Conservation (phyloP, 2,797 vertebrate genomes). For the Betta splendens region DNA sequence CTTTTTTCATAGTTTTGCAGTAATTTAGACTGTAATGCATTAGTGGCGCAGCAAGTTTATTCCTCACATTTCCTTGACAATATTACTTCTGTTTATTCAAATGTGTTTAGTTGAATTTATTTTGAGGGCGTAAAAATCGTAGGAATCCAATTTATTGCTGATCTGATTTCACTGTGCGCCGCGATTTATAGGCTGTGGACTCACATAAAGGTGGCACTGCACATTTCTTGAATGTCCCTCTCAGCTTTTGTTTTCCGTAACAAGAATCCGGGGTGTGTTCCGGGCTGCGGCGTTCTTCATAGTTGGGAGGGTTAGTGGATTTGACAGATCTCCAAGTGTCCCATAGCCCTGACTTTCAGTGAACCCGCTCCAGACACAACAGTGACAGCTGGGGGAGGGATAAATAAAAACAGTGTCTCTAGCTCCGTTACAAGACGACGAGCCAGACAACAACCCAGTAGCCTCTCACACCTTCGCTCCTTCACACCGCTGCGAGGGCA, state of each 20-base stretch:
- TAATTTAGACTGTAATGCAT: too few relatives aligned
- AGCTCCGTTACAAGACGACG: slow-evolving; percentile 72
- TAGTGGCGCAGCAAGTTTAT: too few relatives aligned
- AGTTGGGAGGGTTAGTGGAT: slow-evolving; percentile 83
- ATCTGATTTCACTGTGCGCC: neutral
- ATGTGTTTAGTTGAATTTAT: too few relatives aligned
- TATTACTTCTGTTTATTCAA: too few relatives aligned
- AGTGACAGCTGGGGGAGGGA: slow-evolving; percentile 89
- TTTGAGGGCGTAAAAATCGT: neutral
- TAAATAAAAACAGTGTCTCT: slow-evolving; percentile 93
- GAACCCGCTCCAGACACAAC: slow-evolving; percentile 93
- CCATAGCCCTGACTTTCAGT: slow-evolving; percentile 76
- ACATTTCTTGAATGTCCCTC: slow-evolving; percentile 64
- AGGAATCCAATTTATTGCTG: neutral
- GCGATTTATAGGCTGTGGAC: slow-evolving; percentile 16
- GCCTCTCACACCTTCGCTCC: slow-evolving; percentile 65
- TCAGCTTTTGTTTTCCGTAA: slow-evolving; percentile 80
- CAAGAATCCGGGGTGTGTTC: slow-evolving; percentile 79
- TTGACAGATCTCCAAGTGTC: slow-evolving; percentile 86
- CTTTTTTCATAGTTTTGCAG: too few relatives aligned
- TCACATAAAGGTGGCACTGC: slow-evolving; percentile 40
- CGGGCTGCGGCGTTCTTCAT: slow-evolving; percentile 74
- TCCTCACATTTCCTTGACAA: too few relatives aligned
- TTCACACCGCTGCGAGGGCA: slow-evolving; percentile 82
- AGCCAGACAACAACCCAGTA: slow-evolving; percentile 56